These are phyloP conservation scores for Notothenia rossii DNA, from an alignment of 2,113 vertebrate genomes.

Conservation along the genomic window DNA sequence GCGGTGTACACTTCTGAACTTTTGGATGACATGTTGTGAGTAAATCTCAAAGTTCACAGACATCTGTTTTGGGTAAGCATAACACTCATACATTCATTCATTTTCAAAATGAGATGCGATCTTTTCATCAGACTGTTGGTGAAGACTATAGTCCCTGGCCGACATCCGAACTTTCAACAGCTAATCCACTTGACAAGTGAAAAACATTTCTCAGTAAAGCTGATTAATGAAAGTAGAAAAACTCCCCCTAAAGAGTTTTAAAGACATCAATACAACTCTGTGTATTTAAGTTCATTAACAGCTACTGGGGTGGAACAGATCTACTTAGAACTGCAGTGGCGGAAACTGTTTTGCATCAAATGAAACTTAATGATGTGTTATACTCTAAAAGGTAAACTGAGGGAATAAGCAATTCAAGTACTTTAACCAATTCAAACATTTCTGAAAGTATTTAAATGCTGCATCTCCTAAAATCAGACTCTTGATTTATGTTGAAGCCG, in stretches of 20 bases:
- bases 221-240: neutral
- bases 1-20: neutral
- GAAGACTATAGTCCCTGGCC: neutral
- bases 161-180: neutral
- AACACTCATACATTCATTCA: neutral
- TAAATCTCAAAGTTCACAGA: neutral
- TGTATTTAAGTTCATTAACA: constrained; percentile 4
- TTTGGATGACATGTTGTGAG: neutral
- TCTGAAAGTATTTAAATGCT: constrained; percentile 8
- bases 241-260: neutral
- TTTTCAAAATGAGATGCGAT: neutral
- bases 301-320: neutral
- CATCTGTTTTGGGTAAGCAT: neutral
- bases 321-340: neutral
- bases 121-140: neutral
- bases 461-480: neutral
- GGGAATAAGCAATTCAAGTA: neutral
- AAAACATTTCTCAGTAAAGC: constrained; percentile 6
- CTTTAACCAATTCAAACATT: neutral
- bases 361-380: neutral
- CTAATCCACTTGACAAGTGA: neutral
- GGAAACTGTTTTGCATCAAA: neutral
- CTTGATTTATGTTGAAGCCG: neutral
- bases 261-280: neutral
- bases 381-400: neutral